Percentiles rank a stretch among this genome's conserved stretches.
Conservation (phyloP, 2,888 invertebrate genomes). For the Linyphia triangularis region DNA sequence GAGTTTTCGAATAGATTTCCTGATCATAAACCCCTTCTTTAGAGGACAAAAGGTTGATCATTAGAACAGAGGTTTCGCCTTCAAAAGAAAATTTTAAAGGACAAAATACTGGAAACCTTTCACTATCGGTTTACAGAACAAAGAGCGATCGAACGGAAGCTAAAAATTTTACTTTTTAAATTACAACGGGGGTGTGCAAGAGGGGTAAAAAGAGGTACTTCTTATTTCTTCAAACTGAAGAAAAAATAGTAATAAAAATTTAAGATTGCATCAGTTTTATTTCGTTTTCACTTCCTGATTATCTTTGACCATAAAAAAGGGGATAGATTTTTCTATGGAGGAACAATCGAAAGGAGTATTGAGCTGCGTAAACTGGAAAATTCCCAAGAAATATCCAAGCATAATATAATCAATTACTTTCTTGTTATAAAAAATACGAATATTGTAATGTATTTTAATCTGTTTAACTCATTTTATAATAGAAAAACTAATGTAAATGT, state of each 20-base stretch:
- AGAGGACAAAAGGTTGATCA: constrained; percentile 46
- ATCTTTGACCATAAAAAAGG: constrained; percentile 19
- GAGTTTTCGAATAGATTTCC: constrained; percentile 35
- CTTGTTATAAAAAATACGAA: too few relatives aligned
- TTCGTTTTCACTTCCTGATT: not conserved
- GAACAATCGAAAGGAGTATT: constrained; percentile 5
- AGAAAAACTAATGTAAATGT: too few relatives aligned
- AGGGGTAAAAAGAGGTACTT: constrained; percentile 33
- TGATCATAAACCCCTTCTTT: constrained; percentile 31
- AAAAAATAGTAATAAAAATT: constrained; percentile 6
- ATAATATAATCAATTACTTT: too few relatives aligned
- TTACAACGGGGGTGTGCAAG: constrained; percentile 1
- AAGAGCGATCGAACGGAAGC: constrained; percentile 46
- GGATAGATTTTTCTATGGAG: constrained; percentile 27
- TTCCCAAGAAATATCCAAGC: too few relatives aligned
- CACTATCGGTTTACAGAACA: constrained; percentile 45
- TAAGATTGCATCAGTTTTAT: constrained; percentile 13
- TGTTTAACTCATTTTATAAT: too few relatives aligned
- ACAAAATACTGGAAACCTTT: constrained; percentile 50
- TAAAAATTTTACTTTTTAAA: constrained; percentile 22
- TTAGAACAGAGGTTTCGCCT: constrained; percentile 38
- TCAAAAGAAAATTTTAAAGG: constrained; percentile 44
- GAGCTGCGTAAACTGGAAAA: too few relatives aligned
- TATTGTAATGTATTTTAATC: too few relatives aligned
- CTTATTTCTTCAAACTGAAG: not conserved